Base-by-base conservation (phyloP, 1,140 invertebrate species). In the Maconellicoccus hirsutus region DNA sequence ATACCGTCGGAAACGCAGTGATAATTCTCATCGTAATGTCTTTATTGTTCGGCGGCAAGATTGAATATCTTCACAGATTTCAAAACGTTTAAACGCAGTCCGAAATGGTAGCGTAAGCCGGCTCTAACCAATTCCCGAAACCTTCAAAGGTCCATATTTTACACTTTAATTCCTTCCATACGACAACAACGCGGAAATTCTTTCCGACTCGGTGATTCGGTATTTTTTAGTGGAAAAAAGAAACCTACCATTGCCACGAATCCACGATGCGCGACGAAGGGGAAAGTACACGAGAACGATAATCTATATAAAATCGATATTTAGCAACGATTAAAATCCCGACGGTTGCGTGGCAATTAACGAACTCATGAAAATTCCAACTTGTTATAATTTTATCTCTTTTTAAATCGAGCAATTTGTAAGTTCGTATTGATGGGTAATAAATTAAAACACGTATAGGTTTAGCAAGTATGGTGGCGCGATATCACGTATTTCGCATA, bases 21-120 rank as follows among this genome's bases (percentile, higher is more conserved):
- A 66, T 66, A 66, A 66, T 66, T 66, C 61, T 66, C 61, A 66
- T 26, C 21, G 61, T 66, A 66, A 66, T 66, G 61, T 66, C 61
- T 66, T 66, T 66, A 66, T 66, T 66, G 61, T 66, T 23, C 25
- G 21, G 22, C 52, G 29, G 29, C 21, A 22, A 66, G 61, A 66
- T 23, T 66, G 19, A 66, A 66, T 66, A 66, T 26, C 61, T 25
- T 22, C 61, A 33, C 29, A 33, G 29, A 33, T 3, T 33, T 33
- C 29, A 3, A 33, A 33, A 33, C 12, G 29, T 3, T 33, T 33
- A 33, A 33, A 33, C 12, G 29, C 12, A 12, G 29, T 33, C 29
- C 29, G 29, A 33, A 33, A 33, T 33, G 29, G 29, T 33, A 33
- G 29, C 12, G 29, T 33, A 33, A 33, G 29, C 29, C 29, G 29